These are phyloP conservation scores for Microvelia longipes DNA, from an alignment of 1,140 invertebrate species.

Conservation along the genomic window DNA sequence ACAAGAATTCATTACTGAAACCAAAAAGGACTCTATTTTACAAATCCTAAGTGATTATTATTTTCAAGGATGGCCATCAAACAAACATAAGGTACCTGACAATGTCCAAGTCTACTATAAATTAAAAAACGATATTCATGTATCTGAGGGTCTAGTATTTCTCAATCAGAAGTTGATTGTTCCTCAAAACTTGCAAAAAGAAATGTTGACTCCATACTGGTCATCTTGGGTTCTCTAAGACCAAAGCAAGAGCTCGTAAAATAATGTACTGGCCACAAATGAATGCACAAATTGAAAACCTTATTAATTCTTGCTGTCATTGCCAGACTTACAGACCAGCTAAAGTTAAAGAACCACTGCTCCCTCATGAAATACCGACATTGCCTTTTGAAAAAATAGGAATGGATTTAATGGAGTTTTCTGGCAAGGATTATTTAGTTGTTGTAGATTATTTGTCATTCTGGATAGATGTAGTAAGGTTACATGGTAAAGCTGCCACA, in stretches of 20 bases:
- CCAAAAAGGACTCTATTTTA: neutral
- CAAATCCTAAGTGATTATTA: neutral
- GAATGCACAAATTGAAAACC: neutral
- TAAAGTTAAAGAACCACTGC: neutral
- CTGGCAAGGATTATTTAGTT: neutral
- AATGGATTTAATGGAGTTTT: neutral
- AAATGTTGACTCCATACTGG: constrained; percentile 3
- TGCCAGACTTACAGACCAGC: neutral
- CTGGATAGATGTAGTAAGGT: neutral
- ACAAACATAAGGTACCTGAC: neutral
- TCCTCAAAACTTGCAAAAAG: neutral
- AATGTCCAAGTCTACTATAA: neutral
- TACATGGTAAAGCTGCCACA: neutral
- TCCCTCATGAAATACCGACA: neutral
- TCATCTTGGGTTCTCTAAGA: neutral
- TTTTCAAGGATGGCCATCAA: neutral
- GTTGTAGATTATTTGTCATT: constrained; percentile 1
- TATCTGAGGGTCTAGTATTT: neutral
- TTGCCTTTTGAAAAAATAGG: neutral
- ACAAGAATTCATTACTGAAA: neutral
- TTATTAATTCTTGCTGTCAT: neutral
- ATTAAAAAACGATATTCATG: neutral
- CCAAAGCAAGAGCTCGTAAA: neutral
- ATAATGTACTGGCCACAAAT: constrained; percentile 4
- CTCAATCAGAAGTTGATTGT: neutral